Conservation (phyloP, 2,888 invertebrate species). For the Phalera bucephala region DNA sequence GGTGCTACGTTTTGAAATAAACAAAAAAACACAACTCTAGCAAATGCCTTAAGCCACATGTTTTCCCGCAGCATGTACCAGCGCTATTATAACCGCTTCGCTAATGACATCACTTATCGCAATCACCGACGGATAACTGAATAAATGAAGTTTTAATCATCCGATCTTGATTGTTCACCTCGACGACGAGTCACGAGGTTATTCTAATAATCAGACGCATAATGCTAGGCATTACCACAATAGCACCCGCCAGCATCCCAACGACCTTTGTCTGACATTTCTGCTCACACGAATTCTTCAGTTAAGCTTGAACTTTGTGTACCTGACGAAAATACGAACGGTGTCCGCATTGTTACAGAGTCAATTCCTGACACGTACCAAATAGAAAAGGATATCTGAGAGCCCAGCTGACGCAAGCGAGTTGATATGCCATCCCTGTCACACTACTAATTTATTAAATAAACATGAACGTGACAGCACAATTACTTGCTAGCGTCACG, state of each 20-base stretch:
- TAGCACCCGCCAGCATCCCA: slow-evolving; percentile 37
- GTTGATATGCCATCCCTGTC: too few species aligned
- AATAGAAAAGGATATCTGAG: slow-evolving; percentile 17
- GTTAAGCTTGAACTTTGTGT: slow-evolving; percentile 60
- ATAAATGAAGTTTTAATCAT: slow-evolving; percentile 37
- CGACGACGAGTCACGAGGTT: slow-evolving; percentile 51
- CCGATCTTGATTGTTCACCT: slow-evolving; percentile 42
- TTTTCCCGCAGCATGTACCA: too few species aligned
- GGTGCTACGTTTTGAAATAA: too few species aligned
- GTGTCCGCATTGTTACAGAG: slow-evolving; percentile 57
- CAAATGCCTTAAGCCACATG: too few species aligned
- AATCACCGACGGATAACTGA: slow-evolving; percentile 28
- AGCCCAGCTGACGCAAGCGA: too few species aligned
- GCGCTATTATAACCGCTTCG: slow-evolving; percentile 10
- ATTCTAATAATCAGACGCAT: slow-evolving; percentile 31
- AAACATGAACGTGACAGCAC: too few species aligned
- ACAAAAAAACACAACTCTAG: too few species aligned
- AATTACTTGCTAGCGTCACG: too few species aligned
- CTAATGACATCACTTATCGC: slow-evolving; percentile 23
- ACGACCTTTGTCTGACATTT: slow-evolving; percentile 75
- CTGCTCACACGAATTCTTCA: slow-evolving; percentile 52
- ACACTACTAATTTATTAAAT: too few species aligned
- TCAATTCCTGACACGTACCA: slow-evolving; percentile 37
- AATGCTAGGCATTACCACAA: slow-evolving; percentile 34
- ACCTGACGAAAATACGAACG: slow-evolving; percentile 45